A percentile compares a stretch with the other conserved stretches of the same genome.
These are phyloP conservation scores for Panonychus citri DNA, from an alignment of 1,140 invertebrate species.

Conservation along the genomic window DNA sequence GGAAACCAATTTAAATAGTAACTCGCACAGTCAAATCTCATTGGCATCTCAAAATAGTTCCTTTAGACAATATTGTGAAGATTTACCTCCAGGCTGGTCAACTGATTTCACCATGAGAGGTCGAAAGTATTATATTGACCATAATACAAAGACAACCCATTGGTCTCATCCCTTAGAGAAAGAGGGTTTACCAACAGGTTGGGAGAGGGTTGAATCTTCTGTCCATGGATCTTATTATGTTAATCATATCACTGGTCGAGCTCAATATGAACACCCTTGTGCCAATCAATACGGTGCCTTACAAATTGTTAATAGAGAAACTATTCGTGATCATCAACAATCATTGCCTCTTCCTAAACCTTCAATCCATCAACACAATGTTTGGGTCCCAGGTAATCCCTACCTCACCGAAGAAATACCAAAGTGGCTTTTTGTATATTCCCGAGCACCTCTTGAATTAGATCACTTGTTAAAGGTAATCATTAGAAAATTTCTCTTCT, in stretches of 20 bases:
- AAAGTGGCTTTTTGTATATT: slow-evolving; percentile 83
- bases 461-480: slow-evolving; percentile 60
- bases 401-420: slow-evolving; percentile 85
- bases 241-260: slow-evolving; percentile 75
- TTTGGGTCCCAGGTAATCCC: slow-evolving; percentile 69
- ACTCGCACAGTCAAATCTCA: neutral
- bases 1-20: too few species aligned
- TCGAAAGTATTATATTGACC: slow-evolving; percentile 91
- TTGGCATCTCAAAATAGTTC: neutral
- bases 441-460: slow-evolving; percentile 64
- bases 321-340: slow-evolving; percentile 7
- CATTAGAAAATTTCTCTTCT: too few species aligned
- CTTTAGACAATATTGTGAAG: slow-evolving; percentile 14
- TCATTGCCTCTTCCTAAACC: slow-evolving; percentile 12
- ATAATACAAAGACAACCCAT: slow-evolving; percentile 94
- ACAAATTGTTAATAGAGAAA: slow-evolving; percentile 31
- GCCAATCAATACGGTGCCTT: slow-evolving; percentile 8
- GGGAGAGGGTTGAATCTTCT: slow-evolving; percentile 85
- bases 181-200: slow-evolving; percentile 70
- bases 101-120: slow-evolving; percentile 80
- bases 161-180: slow-evolving; percentile 92
- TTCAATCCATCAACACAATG: slow-evolving; percentile 30
- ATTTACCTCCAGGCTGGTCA: slow-evolving; percentile 83
- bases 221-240: slow-evolving; percentile 90
- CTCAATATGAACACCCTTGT: slow-evolving; percentile 74